A percentile compares a stretch with the other conserved stretches of the same genome.
These are phyloP conservation scores for Rhaphigaster nebulosa DNA, from an alignment of 2,888 invertebrate species.

Conservation along the genomic window DNA sequence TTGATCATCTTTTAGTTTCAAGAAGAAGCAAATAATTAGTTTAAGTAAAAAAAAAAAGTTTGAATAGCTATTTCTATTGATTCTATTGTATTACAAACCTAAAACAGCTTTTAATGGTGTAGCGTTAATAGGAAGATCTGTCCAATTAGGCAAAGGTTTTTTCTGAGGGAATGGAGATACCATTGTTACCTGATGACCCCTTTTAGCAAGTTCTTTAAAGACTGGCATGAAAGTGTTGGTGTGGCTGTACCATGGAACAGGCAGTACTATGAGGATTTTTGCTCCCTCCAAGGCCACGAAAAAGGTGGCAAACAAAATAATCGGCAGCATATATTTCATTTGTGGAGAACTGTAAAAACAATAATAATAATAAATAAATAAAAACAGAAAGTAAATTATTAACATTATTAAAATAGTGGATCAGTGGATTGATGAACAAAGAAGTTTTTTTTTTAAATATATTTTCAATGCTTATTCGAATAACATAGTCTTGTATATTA, in stretches of 20 bases:
- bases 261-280: slow-evolving; percentile 18
- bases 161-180: slow-evolving; percentile 35
- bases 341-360: background rate
- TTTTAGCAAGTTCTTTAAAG: slow-evolving; percentile 50
- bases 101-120: background rate
- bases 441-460: no score
- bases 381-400: no score
- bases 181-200: slow-evolving; percentile 39
- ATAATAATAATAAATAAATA: background rate
- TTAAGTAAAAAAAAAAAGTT: no score
- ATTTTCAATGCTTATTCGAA: no score
- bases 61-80: no score
- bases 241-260: slow-evolving; percentile 41
- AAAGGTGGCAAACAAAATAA: background rate
- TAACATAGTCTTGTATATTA: no score
- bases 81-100: background rate
- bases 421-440: no score
- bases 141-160: slow-evolving; percentile 31
- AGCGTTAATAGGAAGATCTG: background rate
- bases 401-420: no score
- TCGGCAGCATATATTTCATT: background rate
- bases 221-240: slow-evolving; percentile 23
- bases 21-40: no score
- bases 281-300: background rate
- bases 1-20: no score